These are phyloP conservation scores for Vulpes lagopus DNA, from an alignment of 2,113 vertebrate species.

Conservation along the genomic window DNA sequence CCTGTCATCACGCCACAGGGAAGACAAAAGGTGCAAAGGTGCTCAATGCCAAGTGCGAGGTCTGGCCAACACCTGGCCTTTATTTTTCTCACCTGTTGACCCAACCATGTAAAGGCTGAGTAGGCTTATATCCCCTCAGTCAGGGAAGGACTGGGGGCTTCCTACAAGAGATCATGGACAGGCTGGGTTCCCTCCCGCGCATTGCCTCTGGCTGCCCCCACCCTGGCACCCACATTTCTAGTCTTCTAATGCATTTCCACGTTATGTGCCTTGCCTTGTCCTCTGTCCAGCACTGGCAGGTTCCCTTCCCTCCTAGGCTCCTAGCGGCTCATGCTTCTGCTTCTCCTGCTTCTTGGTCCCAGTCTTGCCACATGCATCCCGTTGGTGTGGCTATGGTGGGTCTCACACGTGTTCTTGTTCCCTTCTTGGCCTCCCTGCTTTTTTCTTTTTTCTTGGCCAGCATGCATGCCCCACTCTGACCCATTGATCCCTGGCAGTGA, in stretches of 20 bases:
- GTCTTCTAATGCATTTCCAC: rapidly evolving
- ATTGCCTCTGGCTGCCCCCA: rapidly evolving
- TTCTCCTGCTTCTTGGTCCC: no score
- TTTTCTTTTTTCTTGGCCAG: neutral
- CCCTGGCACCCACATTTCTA: neutral
- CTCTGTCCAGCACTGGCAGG: rapidly evolving
- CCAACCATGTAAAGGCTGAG: neutral
- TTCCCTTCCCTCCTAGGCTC: no score
- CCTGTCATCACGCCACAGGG: no score
- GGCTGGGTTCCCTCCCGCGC: rapidly evolving
- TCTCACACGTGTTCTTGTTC: rapidly evolving
- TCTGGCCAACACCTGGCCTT: neutral
- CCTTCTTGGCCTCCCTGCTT: neutral
- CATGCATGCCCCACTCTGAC: rapidly evolving
- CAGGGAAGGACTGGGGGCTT: neutral
- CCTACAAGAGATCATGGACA: neutral
- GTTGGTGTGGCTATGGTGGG: rapidly evolving
- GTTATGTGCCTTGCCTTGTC: rapidly evolving
- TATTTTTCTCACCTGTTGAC: neutral
- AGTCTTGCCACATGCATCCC: rapidly evolving
- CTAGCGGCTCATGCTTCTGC: rapidly evolving
- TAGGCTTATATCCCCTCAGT: rapidly evolving
- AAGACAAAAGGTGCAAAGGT: neutral
- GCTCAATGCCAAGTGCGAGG: neutral
- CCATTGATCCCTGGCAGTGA: neutral